phyloP scores from a whole-genome alignment of 2,113 vertebrate genomes.

The Platycercus adscitus region DNA sequence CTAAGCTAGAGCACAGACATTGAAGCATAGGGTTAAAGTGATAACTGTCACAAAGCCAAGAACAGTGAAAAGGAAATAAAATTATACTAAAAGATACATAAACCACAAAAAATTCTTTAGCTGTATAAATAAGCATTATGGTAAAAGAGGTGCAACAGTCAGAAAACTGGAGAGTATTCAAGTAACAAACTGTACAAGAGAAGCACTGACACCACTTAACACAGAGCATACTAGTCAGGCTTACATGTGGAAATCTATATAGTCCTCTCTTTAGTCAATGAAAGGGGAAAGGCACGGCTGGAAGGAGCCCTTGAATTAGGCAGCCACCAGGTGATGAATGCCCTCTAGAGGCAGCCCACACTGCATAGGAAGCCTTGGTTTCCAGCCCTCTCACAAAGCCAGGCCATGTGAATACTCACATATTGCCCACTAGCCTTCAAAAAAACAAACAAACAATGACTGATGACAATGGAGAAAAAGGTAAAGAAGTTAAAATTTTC shows the following conservation, averaged over 20 bases:
- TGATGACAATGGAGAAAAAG: background rate
- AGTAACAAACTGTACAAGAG: background rate
- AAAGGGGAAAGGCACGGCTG: background rate
- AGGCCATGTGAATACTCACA: background rate
- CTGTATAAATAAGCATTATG: background rate
- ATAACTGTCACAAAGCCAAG: background rate
- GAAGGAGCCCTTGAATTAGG: background rate
- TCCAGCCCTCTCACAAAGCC: background rate
- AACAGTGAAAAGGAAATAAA: background rate
- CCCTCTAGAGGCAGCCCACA: constrained; percentile 30
- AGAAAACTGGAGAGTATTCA: background rate
- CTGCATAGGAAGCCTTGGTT: background rate
- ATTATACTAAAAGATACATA: background rate
- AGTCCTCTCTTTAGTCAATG: background rate
- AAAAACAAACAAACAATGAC: background rate
- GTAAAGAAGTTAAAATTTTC: background rate
- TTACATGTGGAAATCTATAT: background rate
- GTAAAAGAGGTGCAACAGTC: background rate
- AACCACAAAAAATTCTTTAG: background rate
- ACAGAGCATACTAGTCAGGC: background rate
- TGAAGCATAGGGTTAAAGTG: background rate
- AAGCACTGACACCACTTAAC: background rate
- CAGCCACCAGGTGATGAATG: background rate
- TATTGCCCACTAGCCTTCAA: background rate
- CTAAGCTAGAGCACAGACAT: background rate